A percentile compares a stretch with the other conserved stretches of the same genome.
phyloP scores from a whole-genome alignment of 2,888 invertebrate species.

The Epicampocera succincta region DNA sequence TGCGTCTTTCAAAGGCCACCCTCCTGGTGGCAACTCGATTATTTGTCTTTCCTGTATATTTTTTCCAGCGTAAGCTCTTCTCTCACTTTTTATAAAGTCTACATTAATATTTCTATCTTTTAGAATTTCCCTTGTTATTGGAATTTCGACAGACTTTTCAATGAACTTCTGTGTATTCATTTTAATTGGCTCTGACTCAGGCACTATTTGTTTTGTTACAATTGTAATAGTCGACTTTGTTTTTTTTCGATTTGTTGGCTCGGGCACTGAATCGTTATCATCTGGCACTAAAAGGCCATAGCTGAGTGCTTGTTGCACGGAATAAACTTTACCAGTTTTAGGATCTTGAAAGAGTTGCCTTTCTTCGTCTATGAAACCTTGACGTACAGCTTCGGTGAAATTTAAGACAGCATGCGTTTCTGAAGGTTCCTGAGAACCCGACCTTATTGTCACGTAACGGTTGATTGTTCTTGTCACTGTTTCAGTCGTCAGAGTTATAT shows the following conservation, averaged over 20 bases:
- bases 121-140: constrained; percentile 75
- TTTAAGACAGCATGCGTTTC: constrained; percentile 84
- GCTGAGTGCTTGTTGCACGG: constrained; percentile 89
- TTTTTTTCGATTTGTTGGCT: constrained; percentile 81
- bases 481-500: constrained; percentile 93
- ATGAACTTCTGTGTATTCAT: constrained; percentile 77
- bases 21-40: constrained; percentile 90
- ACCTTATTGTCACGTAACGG: constrained; percentile 89
- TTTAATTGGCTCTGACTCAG: constrained; percentile 78
- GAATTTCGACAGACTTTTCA: constrained; percentile 80
- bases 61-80: constrained; percentile 80
- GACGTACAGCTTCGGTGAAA: constrained; percentile 89
- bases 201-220: constrained; percentile 83
- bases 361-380: constrained; percentile 90
- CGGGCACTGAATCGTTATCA: constrained; percentile 82
- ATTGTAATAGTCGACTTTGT: constrained; percentile 84
- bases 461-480: constrained; percentile 93
- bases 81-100: constrained; percentile 82
- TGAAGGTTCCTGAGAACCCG: constrained; percentile 83
- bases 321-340: constrained; percentile 86
- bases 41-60: constrained; percentile 85
- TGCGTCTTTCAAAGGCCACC: constrained; percentile 92
- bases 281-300: constrained; percentile 87
- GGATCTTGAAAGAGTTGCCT: constrained; percentile 90
- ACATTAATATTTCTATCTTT: constrained; percentile 81